Evolutionary conservation across 2,113 vertebrate genomes (phyloP).

Genomic region (Piprites chloris): DNA sequence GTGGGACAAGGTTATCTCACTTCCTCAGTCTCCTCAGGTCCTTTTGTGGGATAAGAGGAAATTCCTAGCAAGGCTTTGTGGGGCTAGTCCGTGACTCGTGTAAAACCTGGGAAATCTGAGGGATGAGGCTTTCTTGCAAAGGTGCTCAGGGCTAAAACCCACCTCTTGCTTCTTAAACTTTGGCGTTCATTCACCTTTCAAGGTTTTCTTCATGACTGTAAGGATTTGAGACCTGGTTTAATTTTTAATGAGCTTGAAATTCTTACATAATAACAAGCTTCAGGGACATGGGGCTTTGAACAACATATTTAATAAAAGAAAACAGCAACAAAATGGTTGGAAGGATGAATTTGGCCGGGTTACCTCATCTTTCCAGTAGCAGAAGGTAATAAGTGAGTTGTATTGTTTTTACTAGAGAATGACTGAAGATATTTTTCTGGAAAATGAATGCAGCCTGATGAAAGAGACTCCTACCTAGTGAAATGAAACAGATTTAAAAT

Average conservation of each 20-base stretch:
- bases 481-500: not conserved
- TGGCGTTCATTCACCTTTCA: not conserved
- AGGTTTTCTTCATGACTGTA: not conserved
- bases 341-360: accelerated
- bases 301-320: not conserved
- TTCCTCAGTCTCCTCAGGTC: not conserved
- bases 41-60: not conserved
- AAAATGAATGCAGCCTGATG: not conserved
- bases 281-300: not conserved
- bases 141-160: not conserved
- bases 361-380: not conserved
- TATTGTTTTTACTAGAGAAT: not conserved
- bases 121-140: not conserved
- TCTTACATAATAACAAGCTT: not conserved
- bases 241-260: not conserved
- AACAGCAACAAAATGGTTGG: not conserved
- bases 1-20: not conserved
- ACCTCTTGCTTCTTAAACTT: not conserved
- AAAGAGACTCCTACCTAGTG: not conserved
- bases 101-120: not conserved
- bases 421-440: not conserved
- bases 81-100: not conserved
- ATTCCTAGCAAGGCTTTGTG: not conserved
- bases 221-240: not conserved
- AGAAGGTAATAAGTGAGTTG: not conserved